Base-by-base conservation (phyloP, 2,113 vertebrate genomes). In the Eolophus roseicapilla region DNA sequence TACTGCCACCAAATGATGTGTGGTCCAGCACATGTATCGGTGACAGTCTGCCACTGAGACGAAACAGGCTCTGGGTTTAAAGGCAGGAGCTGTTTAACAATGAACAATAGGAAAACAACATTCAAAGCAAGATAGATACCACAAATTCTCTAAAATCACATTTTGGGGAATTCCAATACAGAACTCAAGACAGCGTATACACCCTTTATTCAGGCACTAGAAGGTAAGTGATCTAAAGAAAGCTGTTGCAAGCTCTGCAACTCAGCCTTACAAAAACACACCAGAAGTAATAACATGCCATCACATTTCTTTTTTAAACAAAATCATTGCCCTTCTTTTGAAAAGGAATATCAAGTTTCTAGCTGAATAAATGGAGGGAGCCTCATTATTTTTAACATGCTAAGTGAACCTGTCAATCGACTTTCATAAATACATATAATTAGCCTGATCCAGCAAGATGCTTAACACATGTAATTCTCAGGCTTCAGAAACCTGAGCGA, bases 291-390 rank as follows among this genome's bases (percentile, higher is more conserved):
- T 46, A 93, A 96, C 93, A 92, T 0, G 7, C 86, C 85, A 50
- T 50, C 80, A 65, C 53, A 16, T 81, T 84, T 46, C 79, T 75
- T 89, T 81, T 76, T 89, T 75, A 75, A 97, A 92, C 35, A 86
- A 74, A 79, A 87, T 90, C 77, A 35, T 2, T 35, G 81, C 65
- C 70, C 49, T 76, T 79, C 88, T 91, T 94, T 90, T 78, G 47
- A 83, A 92, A 86, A 69, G 33, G 28, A 93, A 6, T 88, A 93
- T 91, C 86, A 35, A 49, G 52, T 96, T 95, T 90, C 95, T 80
- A 43, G 39, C 39, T 65, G 73, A 90, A 94, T 90, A 96, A 94
- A 88, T 82, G 52, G 74, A 89, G 59, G 75, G 31, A 92, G 52
- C 44, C 80, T 90, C 77, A 52, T 88, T 84, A 94, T 93, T 95